Evolutionary conservation across 1,140 invertebrate species (phyloP), one percentile per base, ranked within the genome.

Genomic region (Lutraria rhynchaena): DNA sequence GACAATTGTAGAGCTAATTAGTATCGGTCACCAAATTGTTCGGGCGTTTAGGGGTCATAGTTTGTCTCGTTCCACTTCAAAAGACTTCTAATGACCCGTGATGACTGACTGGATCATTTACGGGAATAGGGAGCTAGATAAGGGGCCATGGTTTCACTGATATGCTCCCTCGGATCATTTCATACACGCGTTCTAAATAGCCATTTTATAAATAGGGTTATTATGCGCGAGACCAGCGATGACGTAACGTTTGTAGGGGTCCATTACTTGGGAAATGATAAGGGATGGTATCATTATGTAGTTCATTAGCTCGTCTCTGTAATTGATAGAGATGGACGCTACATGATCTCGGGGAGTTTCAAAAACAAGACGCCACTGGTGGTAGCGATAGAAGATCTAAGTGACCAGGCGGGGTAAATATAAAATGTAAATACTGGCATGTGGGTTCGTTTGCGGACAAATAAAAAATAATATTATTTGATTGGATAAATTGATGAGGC

Each of bases 11-110:
- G 37, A 41, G 15, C 5, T 41, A 41, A 41, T 41, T 41, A 41
- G 5, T 5, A 7, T 15, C 37, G 15, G 37, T 41, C 5, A 7
- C 15, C 37, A 41, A 41, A 41, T 41, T 41, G 37, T 5, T 41
- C 15, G 15, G 37, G 15, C 37, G 15, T 41, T 41, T 41, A 41
- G 37, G 37, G 37, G 37, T 41, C 37, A 41, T 41, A 13, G 15
- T 57, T 22, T 15, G 22, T 17, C 29, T 22, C 29, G 55, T 57
- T 29, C 15, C 74, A 77, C 58, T 77, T 77, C 74, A 77, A 77
- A 77, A 15, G 74, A 33, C 29, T 37, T 24, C 29, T 67, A 58
- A 77, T 77, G 74, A 77, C 37, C 58, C 61, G 9, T 77, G 27
- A 41, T 58, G 74, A 77, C 49, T 46, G 58, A 31, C 46, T 61